phyloP scores from a whole-genome alignment of 2,797 vertebrate species.

The Hydrolagus colliei region DNA sequence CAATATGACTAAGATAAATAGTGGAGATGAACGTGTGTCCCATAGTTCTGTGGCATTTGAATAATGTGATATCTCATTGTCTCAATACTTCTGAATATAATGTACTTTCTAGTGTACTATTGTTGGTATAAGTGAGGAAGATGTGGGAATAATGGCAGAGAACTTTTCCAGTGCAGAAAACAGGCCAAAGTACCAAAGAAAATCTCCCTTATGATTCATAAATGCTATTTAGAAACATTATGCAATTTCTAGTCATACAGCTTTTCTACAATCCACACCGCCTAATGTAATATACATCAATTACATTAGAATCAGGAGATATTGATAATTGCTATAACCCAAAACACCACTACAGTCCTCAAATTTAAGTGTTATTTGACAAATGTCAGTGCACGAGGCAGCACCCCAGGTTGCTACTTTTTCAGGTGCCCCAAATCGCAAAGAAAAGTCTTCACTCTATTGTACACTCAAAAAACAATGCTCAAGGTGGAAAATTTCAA shows the following conservation, averaged over 20 bases:
- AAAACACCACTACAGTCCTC: neutral
- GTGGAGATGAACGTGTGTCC: neutral
- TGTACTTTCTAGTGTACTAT: neutral
- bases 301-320: neutral
- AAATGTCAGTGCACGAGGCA: neutral
- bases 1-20: neutral
- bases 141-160: neutral
- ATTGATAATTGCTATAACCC: neutral
- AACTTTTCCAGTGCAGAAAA: too few relatives aligned
- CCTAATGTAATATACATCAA: neutral
- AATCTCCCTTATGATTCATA: neutral
- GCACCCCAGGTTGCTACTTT: neutral
- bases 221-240: neutral
- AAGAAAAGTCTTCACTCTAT: neutral
- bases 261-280: too few relatives aligned
- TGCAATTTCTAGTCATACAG: too few relatives aligned
- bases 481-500: neutral
- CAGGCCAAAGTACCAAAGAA: neutral
- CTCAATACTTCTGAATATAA: neutral
- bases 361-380: neutral
- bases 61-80: neutral
- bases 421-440: neutral
- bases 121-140: neutral
- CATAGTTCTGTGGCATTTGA: neutral
- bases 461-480: slow-evolving; percentile 1